Conservation (phyloP, 2,113 vertebrate species). For the Poeciliopsis occidentalis region DNA sequence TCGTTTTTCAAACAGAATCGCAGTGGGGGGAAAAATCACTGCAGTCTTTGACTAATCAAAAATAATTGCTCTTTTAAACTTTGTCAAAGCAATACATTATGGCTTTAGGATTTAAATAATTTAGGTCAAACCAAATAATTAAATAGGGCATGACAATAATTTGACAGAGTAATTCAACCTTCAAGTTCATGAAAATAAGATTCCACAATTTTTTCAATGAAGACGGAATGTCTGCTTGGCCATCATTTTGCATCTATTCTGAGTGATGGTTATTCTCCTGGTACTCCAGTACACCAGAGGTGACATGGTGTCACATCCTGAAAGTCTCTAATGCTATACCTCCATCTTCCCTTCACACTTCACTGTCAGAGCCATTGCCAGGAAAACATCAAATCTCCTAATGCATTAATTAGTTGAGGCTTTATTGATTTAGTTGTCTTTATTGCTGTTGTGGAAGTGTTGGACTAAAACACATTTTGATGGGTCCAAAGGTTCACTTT, state of each 20-base stretch:
- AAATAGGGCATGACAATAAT: not conserved
- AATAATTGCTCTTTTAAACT: not conserved
- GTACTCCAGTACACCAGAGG: not conserved
- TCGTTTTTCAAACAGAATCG: too few species aligned
- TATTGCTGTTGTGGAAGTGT: slow-evolving; percentile 9
- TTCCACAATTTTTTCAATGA: not conserved
- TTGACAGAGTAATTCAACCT: not conserved
- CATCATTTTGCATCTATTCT: not conserved
- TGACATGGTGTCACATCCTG: not conserved
- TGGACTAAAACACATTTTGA: slow-evolving; percentile 50
- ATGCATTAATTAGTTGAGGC: not conserved
- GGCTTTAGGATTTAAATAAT: too few species aligned
- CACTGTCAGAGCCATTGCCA: not conserved
- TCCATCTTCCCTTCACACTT: not conserved
- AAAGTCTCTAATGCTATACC: not conserved
- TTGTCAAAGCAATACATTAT: too few species aligned
- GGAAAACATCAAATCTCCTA: not conserved
- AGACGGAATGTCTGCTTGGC: not conserved
- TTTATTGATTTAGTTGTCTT: not conserved
- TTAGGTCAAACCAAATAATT: not conserved
- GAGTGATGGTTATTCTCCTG: not conserved
- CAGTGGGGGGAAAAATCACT: not conserved
- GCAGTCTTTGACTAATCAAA: not conserved
- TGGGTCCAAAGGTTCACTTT: slow-evolving; percentile 35
- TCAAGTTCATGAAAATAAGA: not conserved